Percentiles rank a stretch among this genome's conserved stretches.
phyloP scores from a whole-genome alignment of 2,888 invertebrate genomes.

The Erebia epiphron region DNA sequence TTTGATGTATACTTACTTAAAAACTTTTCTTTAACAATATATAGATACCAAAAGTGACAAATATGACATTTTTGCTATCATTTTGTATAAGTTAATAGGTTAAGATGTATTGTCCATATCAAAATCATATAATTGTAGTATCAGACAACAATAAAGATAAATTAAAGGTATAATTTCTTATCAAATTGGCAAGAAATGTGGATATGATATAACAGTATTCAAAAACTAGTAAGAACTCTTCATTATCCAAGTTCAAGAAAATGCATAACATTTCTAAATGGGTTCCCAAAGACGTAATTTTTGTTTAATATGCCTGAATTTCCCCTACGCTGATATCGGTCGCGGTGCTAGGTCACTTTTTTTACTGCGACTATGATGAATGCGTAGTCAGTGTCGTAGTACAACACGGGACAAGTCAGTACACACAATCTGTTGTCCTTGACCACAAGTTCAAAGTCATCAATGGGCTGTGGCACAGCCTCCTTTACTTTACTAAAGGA shows the following conservation, averaged over 20 bases:
- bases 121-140: constrained; percentile 68
- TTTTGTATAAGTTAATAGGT: constrained; percentile 43
- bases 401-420: too few species aligned
- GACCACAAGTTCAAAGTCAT: too few species aligned
- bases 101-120: constrained; percentile 80
- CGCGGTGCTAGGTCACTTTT: too few species aligned
- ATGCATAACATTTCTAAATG: constrained; percentile 23
- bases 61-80: constrained; percentile 17
- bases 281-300: constrained; percentile 27
- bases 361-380: too few species aligned
- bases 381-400: too few species aligned
- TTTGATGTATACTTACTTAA: neutral
- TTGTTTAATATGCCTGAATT: constrained; percentile 3
- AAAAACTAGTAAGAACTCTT: neutral
- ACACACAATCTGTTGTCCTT: too few species aligned
- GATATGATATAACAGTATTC: neutral
- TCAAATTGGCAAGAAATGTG: constrained; percentile 16
- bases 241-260: constrained; percentile 14
- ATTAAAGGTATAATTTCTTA: constrained; percentile 48
- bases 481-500: too few species aligned
- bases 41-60: constrained; percentile 13
- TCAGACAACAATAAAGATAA: constrained; percentile 47
- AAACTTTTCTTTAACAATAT: constrained; percentile 14
- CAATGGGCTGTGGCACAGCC: too few species aligned
- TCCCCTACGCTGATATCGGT: too few species aligned